Evolutionary conservation across 2,113 vertebrate species (phyloP), one percentile per base, ranked within the genome.

Genomic region (Trematomus loennbergii): DNA sequence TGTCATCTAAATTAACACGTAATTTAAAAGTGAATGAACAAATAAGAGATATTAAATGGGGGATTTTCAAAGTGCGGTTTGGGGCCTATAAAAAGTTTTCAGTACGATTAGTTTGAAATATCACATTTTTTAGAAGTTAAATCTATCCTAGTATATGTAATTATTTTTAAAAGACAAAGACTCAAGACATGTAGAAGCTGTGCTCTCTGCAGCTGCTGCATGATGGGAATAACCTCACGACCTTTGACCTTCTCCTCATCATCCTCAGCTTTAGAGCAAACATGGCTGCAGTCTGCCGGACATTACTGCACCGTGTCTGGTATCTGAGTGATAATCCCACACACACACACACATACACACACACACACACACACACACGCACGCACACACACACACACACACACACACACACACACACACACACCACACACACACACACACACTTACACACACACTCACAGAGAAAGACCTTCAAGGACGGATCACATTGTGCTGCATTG

Each of bases 271-370:
- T 49, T 61, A 59, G 59, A 72, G 79, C 79, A 82, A 84, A 79
- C 8, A 84, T 66, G 78, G 64, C 69, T 29, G 64, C 48, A 0
- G 71, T 46, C 60, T 22, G 66, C 50, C 53, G 68, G 67, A 87
- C 72, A 55, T 84, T 78, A 84, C 66, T 59, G 29, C 65, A 53
- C 2, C 62, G 75, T 85, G 86, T 88, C 71, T 75, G 65, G 65
- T 78, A n/a, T 78, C 84, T 80, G 20, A 22, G 59, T 78, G 78
- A 75, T 72, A 84, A 84, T 78, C 78, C 72, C 9, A 1, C 0
- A 1, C 7, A 12, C 46, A 36, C 60, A 40, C 64, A 54, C 48
- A 66, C 75, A 36, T 40, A 64, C 48, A 60, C 60, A 40, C 67
- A 36, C 43, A 71, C 52, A 55, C 46, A 58, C 25, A n/a, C n/a